Evolutionary conservation across 1,140 invertebrate species (phyloP).

Genomic region (Chrysomallon squamiferum): DNA sequence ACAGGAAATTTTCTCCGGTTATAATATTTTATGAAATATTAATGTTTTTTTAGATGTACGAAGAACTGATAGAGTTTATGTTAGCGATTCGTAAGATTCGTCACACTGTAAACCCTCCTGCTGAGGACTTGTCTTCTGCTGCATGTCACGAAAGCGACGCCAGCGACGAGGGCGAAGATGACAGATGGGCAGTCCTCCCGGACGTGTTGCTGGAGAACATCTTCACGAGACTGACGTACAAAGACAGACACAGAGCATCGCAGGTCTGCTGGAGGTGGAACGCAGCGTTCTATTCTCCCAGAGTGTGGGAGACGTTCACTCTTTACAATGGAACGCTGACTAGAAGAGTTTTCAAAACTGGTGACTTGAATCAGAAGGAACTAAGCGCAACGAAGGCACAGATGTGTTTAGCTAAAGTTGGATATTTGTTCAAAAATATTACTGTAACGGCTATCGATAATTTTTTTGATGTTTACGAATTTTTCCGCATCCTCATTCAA

Average conservation of each 20-base stretch:
- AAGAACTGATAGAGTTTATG: too few species aligned
- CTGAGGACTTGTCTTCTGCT: too few species aligned
- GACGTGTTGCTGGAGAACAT: constrained; percentile 81
- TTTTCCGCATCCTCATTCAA: constrained; percentile 67
- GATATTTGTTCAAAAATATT: constrained; percentile 72
- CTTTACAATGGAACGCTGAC: constrained; percentile 78
- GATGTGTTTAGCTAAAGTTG: constrained; percentile 77
- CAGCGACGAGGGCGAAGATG: too few species aligned
- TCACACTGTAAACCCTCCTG: too few species aligned
- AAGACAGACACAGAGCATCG: constrained; percentile 78
- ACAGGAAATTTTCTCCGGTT: too few species aligned
- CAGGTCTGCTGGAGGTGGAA: constrained; percentile 76
- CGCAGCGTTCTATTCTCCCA: constrained; percentile 75
- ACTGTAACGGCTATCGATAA: constrained; percentile 79
- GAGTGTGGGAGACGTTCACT: constrained; percentile 72
- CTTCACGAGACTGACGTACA: constrained; percentile 74
- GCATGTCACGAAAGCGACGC: too few species aligned
- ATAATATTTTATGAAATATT: too few species aligned
- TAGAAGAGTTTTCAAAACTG: constrained; percentile 79
- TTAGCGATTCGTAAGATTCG: too few species aligned
- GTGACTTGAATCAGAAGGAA: constrained; percentile 72
- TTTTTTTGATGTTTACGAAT: constrained; percentile 82
- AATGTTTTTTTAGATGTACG: too few species aligned
- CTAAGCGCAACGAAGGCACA: constrained; percentile 44
- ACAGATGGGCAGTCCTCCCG: constrained; percentile 74